Conservation (phyloP, 1,140 invertebrate genomes). For the Neodiprion fabricii region DNA sequence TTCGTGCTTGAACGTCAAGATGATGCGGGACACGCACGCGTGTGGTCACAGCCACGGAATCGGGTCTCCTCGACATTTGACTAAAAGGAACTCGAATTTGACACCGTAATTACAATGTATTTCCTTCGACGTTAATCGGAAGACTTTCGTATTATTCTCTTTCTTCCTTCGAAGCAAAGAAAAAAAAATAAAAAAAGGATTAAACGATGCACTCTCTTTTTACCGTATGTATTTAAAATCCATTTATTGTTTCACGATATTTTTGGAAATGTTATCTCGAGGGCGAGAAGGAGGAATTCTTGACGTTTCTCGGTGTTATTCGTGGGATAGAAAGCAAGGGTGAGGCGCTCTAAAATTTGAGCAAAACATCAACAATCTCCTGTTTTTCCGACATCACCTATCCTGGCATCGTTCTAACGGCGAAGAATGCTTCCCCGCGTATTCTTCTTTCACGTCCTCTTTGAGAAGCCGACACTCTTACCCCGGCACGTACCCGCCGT, state of each 20-base stretch:
- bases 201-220: background rate
- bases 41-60: background rate
- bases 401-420: no score
- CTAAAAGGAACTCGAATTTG: background rate
- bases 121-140: background rate
- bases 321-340: background rate
- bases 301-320: background rate
- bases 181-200: no score
- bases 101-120: background rate
- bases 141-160: background rate
- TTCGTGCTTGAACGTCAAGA: constrained; percentile 1
- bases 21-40: background rate
- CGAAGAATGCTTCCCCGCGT: background rate
- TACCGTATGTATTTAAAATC: background rate
- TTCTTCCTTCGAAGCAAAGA: no score
- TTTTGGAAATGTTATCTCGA: background rate
- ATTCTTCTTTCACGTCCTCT: constrained; percentile 3
- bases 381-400: no score
- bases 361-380: background rate
- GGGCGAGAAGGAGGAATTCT: no score
- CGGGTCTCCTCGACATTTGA: background rate
- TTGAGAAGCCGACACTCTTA: constrained; percentile 1
- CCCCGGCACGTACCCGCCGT: background rate
- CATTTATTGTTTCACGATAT: constrained; percentile 3
- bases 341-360: constrained; percentile 1